Evolutionary conservation across 1,140 invertebrate species (phyloP).

Genomic region (Drosophila bocki): DNA sequence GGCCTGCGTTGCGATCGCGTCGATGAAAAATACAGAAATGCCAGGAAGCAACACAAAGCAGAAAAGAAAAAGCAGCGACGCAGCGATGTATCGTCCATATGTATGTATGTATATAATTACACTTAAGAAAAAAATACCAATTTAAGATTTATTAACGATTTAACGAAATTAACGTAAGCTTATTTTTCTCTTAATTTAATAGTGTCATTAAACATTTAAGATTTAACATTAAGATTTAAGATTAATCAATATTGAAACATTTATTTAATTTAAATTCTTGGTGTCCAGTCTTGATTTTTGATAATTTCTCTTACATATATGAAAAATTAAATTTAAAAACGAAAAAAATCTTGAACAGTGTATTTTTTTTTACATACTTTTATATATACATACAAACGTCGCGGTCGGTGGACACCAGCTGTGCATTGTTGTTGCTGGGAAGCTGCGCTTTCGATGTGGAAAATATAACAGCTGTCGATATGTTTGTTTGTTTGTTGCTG

Average conservation of each 20-base stretch:
- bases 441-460: constrained; percentile 41
- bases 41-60: constrained; percentile 44
- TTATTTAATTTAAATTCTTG: too few relatives aligned
- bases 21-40: constrained; percentile 49
- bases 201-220: too few relatives aligned
- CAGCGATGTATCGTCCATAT: constrained; percentile 1
- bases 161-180: too few relatives aligned
- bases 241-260: too few relatives aligned
- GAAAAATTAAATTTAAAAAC: too few relatives aligned
- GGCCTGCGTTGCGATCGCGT: constrained; percentile 46
- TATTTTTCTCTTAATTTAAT: too few relatives aligned
- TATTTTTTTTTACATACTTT: too few relatives aligned
- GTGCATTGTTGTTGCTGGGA: constrained; percentile 38
- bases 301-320: too few relatives aligned
- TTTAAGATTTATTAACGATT: too few relatives aligned
- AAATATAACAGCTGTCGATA: constrained; percentile 31
- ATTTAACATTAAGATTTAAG: too few relatives aligned
- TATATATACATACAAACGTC: neutral
- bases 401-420: constrained; percentile 40
- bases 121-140: too few relatives aligned
- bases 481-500: constrained; percentile 27
- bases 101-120: neutral
- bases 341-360: neutral
- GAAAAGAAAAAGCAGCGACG: constrained; percentile 31
- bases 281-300: too few relatives aligned